These are phyloP conservation scores for Piezodorus guildinii DNA, from an alignment of 1,140 invertebrate species.

Conservation along the genomic window DNA sequence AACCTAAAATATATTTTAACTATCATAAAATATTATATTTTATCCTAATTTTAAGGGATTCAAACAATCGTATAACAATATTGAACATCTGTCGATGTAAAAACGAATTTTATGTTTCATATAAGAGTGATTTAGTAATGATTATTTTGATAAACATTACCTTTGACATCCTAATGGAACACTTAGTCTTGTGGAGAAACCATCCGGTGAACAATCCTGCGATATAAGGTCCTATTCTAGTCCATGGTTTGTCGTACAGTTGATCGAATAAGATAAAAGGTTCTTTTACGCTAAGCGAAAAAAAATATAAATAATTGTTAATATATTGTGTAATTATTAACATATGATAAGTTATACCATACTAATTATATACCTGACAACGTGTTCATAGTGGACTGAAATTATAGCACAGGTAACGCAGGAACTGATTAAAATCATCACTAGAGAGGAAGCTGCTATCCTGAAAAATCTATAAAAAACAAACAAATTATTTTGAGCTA, in stretches of 20 bases:
- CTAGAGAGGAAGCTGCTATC: conserved; percentile 40
- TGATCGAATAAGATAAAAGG: conserved; percentile 73
- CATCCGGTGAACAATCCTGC: conserved; percentile 66
- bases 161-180: conserved; percentile 47
- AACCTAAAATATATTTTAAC: no score
- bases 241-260: conserved; percentile 75
- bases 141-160: no score
- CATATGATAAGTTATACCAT: no score
- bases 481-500: no score
- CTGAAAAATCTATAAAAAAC: conserved; percentile 40
- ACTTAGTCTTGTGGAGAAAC: conserved; percentile 56
- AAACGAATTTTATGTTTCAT: no score
- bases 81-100: no score
- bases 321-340: conserved; percentile 12
- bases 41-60: no score
- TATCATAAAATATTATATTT: no score
- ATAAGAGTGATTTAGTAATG: no score
- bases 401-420: conserved; percentile 63
- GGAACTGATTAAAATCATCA: conserved; percentile 51
- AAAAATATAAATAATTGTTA: no score
- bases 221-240: conserved; percentile 65
- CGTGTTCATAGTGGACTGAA: conserved; percentile 59
- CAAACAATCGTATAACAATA: no score
- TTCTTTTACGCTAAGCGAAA: conserved; percentile 46
- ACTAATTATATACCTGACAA: conserved; percentile 43